Evolutionary conservation across 2,888 invertebrate genomes (phyloP).

Genomic region (Archaeoteleia sp.): DNA sequence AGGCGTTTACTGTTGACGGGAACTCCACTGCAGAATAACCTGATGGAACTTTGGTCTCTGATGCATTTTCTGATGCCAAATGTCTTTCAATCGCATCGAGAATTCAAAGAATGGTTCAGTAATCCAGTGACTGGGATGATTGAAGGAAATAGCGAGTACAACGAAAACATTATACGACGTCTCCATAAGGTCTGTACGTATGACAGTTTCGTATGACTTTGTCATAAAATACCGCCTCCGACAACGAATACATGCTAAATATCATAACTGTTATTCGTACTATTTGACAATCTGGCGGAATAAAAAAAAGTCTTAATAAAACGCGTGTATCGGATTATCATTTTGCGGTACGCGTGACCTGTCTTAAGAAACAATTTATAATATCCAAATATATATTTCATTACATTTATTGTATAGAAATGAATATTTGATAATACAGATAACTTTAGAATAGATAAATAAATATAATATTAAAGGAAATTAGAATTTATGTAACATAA

Average conservation of each 20-base stretch:
- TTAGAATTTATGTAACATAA: too few species aligned
- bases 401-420: too few species aligned
- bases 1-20: slow-evolving; percentile 93
- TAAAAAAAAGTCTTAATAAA: slow-evolving; percentile 69
- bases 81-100: slow-evolving; percentile 96
- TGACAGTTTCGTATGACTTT: slow-evolving; percentile 6
- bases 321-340: slow-evolving; percentile 68
- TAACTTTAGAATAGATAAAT: too few species aligned
- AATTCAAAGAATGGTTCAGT: slow-evolving; percentile 99
- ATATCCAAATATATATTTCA: too few species aligned
- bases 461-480: too few species aligned
- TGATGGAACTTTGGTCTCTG: slow-evolving; percentile 97
- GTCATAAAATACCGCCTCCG: slow-evolving; percentile 61
- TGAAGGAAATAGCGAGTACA: slow-evolving; percentile 93
- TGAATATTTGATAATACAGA: too few species aligned
- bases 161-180: slow-evolving; percentile 90
- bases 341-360: slow-evolving; percentile 69
- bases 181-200: slow-evolving; percentile 86
- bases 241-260: slow-evolving; percentile 59
- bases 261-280: slow-evolving; percentile 54
- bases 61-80: slow-evolving; percentile 99
- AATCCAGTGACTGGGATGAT: slow-evolving; percentile 98
- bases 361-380: slow-evolving; percentile 68
- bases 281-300: slow-evolving; percentile 64
- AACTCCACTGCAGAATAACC: slow-evolving; percentile 95